phyloP scores from a whole-genome alignment of 2,888 invertebrate genomes.

The Eristalis intricaria region DNA sequence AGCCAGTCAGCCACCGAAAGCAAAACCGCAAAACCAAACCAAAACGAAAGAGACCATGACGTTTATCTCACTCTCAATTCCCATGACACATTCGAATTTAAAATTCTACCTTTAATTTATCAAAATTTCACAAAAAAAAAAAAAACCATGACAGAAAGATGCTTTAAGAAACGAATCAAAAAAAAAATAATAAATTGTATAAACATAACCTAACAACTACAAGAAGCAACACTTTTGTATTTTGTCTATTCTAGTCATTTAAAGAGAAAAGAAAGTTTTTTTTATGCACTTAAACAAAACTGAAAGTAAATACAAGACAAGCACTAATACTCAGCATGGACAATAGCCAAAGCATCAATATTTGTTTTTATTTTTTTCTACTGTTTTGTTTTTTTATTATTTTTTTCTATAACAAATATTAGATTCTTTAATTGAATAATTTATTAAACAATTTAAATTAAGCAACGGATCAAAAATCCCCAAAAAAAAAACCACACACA shows the following conservation, averaged over 20 bases:
- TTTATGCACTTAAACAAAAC: constrained; percentile 1
- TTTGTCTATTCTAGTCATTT: constrained; percentile 71
- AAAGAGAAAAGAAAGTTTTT: constrained; percentile 37
- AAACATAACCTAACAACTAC: constrained; percentile 30
- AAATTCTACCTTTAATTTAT: constrained; percentile 2
- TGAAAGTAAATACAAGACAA: constrained; percentile 17
- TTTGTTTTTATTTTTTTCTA: constrained; percentile 13
- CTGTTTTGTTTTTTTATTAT: constrained; percentile 13
- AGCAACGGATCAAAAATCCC: constrained; percentile 71
- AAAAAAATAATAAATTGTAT: constrained; percentile 33
- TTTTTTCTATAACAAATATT: constrained; percentile 23
- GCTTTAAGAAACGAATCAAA: constrained; percentile 40
- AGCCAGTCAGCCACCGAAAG: neutral
- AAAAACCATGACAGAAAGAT: constrained; percentile 57
- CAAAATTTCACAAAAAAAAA: neutral
- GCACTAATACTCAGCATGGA: constrained; percentile 67
- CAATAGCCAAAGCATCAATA: constrained; percentile 71
- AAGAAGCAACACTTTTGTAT: constrained; percentile 54
- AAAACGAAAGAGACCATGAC: constrained; percentile 5
- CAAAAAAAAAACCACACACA: constrained; percentile 8
- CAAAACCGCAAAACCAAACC: constrained; percentile 9
- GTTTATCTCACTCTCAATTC: constrained; percentile 24
- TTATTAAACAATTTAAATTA: constrained; percentile 57
- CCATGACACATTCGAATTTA: constrained; percentile 63
- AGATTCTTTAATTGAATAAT: constrained; percentile 21